Evolutionary conservation across 2,113 vertebrate genomes (phyloP).

Genomic region (Pavo muticus): DNA sequence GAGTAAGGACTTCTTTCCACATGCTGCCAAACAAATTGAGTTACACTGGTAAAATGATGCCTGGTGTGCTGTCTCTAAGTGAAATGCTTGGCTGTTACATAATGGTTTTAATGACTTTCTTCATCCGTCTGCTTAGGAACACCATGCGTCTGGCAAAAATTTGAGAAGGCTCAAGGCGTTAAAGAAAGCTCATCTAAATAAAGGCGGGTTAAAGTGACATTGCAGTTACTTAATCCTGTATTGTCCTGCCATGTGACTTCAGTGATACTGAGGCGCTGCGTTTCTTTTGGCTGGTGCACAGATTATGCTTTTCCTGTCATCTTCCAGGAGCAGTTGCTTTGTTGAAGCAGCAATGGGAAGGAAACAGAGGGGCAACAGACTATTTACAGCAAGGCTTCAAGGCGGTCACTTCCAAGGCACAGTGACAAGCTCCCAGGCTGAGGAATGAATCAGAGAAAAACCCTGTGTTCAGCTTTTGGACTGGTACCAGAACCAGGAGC

Average conservation of each 20-base stretch:
- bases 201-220: conserved; percentile 77
- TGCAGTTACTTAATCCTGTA: conserved; percentile 73
- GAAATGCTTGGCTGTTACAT: background rate
- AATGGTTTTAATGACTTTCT: conserved; percentile 65
- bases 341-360: conserved; percentile 4
- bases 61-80: background rate
- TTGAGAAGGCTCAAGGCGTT: conserved; percentile 74
- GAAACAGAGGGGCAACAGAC: background rate
- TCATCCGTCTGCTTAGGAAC: conserved; percentile 71
- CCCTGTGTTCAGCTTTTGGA: conserved; percentile 3
- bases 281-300: conserved; percentile 30
- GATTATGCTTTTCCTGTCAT: background rate
- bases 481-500: background rate
- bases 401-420: background rate
- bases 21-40: background rate
- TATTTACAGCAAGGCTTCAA: background rate
- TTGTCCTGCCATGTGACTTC: conserved; percentile 69
- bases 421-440: background rate
- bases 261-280: conserved; percentile 55
- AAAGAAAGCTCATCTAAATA: conserved; percentile 77
- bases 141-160: conserved; percentile 59
- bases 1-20: background rate
- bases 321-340: background rate
- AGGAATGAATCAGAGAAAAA: conserved; percentile 58
- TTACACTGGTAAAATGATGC: background rate